Percentiles rank a stretch among this genome's conserved stretches.
Conservation (phyloP, 2,888 invertebrate genomes). For the Masnerella sp. region DNA sequence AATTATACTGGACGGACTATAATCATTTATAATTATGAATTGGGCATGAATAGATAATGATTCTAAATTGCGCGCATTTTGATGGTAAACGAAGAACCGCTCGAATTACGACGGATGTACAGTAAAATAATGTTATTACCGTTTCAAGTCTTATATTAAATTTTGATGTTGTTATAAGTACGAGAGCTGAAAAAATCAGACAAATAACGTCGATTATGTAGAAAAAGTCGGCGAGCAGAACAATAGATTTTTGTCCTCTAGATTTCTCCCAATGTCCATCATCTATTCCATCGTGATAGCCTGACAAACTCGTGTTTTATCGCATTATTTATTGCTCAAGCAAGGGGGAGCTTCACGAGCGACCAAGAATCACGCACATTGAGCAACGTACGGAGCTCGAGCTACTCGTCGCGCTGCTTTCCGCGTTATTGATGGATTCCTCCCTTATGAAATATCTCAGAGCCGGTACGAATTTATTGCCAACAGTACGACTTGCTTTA, state of each 20-base stretch:
- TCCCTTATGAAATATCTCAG: constrained; percentile 77
- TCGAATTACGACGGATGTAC: not conserved
- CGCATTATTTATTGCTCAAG: constrained; percentile 76
- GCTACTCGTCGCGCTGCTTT: constrained; percentile 58
- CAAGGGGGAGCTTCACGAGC: constrained; percentile 66
- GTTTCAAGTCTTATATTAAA: no score
- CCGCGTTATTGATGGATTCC: constrained; percentile 77
- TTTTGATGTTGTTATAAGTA: no score
- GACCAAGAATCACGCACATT: constrained; percentile 64
- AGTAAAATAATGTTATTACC: not conserved
- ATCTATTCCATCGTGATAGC: constrained; percentile 71
- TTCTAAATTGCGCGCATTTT: constrained; percentile 11
- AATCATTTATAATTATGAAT: constrained; percentile 28
- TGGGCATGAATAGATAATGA: constrained; percentile 10
- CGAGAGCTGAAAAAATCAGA: no score
- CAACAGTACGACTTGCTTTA: constrained; percentile 75
- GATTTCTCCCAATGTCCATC: constrained; percentile 53
- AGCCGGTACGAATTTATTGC: constrained; percentile 76
- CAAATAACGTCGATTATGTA: no score
- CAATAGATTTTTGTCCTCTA: constrained; percentile 46
- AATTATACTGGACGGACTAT: constrained; percentile 17
- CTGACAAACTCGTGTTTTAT: constrained; percentile 77
- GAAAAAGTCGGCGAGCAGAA: constrained; percentile 7
- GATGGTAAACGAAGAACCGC: not conserved
- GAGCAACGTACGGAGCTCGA: constrained; percentile 44